phyloP scores from a whole-genome alignment of 2,113 vertebrate species.

The Esox niger region DNA sequence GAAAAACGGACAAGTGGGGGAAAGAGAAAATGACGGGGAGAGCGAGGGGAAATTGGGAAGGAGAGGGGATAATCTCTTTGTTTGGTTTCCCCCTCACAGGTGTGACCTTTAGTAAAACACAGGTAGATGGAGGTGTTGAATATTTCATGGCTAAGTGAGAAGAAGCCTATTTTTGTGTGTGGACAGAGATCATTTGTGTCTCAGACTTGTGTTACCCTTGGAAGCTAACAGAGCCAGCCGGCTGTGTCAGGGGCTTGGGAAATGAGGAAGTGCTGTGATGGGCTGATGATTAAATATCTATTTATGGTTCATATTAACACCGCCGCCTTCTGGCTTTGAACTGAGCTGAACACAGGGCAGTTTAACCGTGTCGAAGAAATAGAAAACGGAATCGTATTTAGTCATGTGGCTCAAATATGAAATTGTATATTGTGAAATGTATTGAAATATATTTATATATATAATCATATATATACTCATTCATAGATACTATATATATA shows the following conservation, averaged over 20 bases:
- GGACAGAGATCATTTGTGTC: constrained; percentile 2
- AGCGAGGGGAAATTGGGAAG: constrained; percentile 64
- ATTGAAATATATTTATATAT: too few relatives aligned
- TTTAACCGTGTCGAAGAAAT: not conserved
- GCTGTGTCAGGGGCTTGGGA: not conserved
- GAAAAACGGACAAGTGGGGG: constrained; percentile 26
- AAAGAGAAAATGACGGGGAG: constrained; percentile 47
- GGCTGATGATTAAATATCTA: not conserved
- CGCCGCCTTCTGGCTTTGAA: not conserved
- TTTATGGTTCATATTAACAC: not conserved
- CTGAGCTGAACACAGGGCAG: not conserved
- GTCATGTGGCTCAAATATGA: not conserved
- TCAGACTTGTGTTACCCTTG: not conserved
- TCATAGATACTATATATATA: too few relatives aligned
- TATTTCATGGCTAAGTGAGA: constrained; percentile 41
- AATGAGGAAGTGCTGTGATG: not conserved
- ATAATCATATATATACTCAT: not conserved
- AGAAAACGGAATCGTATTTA: not conserved
- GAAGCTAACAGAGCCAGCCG: not conserved
- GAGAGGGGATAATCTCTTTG: constrained; percentile 42
- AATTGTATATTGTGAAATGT: too few relatives aligned
- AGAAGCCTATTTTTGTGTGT: constrained; percentile 6
- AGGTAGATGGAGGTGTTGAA: constrained; percentile 42
- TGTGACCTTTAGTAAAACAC: constrained; percentile 19
- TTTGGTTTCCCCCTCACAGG: constrained; percentile 38